Percentiles rank a stretch among this genome's conserved stretches.
These are phyloP conservation scores for Drosophila guanche DNA, from an alignment of 1,140 invertebrate species.

Conservation along the genomic window DNA sequence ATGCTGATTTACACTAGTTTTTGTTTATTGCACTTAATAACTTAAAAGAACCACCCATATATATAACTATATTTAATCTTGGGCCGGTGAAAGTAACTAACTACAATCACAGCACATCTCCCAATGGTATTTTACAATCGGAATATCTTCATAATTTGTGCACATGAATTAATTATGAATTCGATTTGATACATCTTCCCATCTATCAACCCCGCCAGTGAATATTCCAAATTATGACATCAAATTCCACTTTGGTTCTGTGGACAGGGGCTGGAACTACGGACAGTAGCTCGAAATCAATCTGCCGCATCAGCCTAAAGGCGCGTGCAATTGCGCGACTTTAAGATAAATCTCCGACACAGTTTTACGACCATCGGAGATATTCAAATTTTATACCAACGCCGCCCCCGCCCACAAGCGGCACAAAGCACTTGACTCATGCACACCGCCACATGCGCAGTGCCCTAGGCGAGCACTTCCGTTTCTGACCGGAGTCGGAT, in stretches of 20 bases:
- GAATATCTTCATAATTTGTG: no score
- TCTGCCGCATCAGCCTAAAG: constrained; percentile 36
- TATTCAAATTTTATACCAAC: constrained; percentile 50
- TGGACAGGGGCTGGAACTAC: constrained; percentile 29
- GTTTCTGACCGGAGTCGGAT: constrained; percentile 43
- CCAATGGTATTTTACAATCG: no score
- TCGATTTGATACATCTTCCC: no score
- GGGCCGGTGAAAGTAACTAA: no score
- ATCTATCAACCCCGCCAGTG: neutral
- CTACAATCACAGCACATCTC: no score
- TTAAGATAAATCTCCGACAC: constrained; percentile 51
- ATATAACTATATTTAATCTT: no score
- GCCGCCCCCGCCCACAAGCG: constrained; percentile 2
- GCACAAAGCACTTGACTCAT: constrained; percentile 78
- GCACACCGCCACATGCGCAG: constrained; percentile 27
- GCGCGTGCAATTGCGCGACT: constrained; percentile 62
- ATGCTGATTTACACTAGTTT: no score
- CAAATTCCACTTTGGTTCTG: constrained; percentile 19
- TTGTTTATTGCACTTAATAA: no score
- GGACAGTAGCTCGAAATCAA: constrained; percentile 17
- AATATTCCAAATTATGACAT: constrained; percentile 18
- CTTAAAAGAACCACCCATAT: no score
- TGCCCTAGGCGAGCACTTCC: constrained; percentile 55
- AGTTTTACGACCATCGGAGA: constrained; percentile 40
- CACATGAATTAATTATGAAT: no score